Percentiles rank a stretch among this genome's conserved stretches.
Conservation (phyloP, 2,113 vertebrate species). For the Callipepla squamata region DNA sequence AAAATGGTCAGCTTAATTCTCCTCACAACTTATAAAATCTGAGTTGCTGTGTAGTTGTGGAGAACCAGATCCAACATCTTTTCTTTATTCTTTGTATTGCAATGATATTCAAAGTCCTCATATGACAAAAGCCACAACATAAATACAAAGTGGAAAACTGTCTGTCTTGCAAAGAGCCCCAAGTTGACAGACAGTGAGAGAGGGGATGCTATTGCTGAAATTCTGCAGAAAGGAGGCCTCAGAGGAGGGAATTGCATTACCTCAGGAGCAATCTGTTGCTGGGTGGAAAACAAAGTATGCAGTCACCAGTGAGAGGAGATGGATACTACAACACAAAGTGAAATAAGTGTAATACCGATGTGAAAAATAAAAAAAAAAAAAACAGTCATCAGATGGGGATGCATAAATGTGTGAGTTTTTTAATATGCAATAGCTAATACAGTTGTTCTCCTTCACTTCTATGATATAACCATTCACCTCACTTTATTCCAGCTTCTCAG, state of each 20-base stretch:
- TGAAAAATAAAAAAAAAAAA: background rate
- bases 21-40: background rate
- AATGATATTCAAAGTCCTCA: background rate
- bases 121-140: background rate
- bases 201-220: background rate
- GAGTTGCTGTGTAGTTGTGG: accelerated
- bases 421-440: background rate
- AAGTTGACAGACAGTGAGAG: background rate
- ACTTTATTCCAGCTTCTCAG: background rate
- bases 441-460: background rate
- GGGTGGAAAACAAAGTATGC: background rate
- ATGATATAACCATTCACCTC: background rate
- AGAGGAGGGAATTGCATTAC: background rate
- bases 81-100: background rate
- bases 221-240: background rate
- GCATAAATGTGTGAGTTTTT: background rate
- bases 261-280: background rate
- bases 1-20: background rate
- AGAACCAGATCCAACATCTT: background rate
- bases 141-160: background rate
- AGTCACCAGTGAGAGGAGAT: background rate
- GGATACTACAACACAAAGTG: background rate
- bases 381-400: background rate
- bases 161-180: background rate
- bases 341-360: background rate